Conservation (phyloP, 2,797 vertebrate species). For the Holocentrus rufus region DNA sequence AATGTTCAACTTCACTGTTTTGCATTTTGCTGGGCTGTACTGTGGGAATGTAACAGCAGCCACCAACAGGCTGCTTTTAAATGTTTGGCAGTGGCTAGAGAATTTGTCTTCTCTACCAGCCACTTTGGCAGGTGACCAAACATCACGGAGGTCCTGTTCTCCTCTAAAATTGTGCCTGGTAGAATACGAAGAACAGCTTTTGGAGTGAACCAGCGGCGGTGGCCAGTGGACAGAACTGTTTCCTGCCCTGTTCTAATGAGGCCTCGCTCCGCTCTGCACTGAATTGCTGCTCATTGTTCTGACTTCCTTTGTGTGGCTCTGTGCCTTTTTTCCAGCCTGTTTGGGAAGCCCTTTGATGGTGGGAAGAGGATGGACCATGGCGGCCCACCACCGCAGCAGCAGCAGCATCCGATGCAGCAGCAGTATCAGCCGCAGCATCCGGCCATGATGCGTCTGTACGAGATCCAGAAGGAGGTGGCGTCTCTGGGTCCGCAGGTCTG, state of each 20-base stretch:
- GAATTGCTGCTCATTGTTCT: conserved; percentile 35
- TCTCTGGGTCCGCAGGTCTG: conserved; percentile 89
- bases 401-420: conserved; percentile 66
- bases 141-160: conserved; percentile 26
- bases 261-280: conserved; percentile 9
- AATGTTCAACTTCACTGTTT: neutral
- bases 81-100: conserved; percentile 3
- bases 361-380: conserved; percentile 89
- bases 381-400: conserved; percentile 79
- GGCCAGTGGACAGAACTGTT: neutral
- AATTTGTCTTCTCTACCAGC: conserved; percentile 6
- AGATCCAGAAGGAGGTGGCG: conserved; percentile 90
- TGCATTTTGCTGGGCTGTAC: neutral
- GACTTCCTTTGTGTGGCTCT: conserved; percentile 5
- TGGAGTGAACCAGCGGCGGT: conserved; percentile 15
- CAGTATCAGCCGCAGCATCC: conserved; percentile 89
- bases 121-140: conserved; percentile 26
- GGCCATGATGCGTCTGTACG: conserved; percentile 88
- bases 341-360: conserved; percentile 85
- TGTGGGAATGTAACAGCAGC: neutral
- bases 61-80: neutral
- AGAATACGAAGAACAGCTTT: conserved; percentile 20
- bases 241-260: neutral
- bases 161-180: neutral
- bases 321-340: conserved; percentile 76